Conservation (phyloP, 2,888 invertebrate genomes). For the Ormyrus labotus region DNA sequence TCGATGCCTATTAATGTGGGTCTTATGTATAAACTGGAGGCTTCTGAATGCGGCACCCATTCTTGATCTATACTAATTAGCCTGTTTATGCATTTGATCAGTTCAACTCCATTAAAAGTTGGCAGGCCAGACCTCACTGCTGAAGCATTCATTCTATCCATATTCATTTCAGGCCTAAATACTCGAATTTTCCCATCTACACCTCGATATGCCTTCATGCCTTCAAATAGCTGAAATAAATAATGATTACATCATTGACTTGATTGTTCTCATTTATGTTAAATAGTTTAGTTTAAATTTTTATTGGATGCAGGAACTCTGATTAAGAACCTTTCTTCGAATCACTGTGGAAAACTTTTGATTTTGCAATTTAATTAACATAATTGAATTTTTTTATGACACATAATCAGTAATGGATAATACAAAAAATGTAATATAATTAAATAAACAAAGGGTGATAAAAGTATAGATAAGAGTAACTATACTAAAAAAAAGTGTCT, state of each 20-base stretch:
- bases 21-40: constrained; percentile 95
- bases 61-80: constrained; percentile 95
- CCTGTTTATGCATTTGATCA: constrained; percentile 89
- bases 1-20: constrained; percentile 98
- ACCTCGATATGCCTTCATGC: constrained; percentile 97
- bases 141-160: constrained; percentile 93
- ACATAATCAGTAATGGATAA: neutral
- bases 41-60: constrained; percentile 96
- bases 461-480: neutral
- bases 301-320: too few relatives aligned
- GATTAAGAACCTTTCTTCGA: too few relatives aligned
- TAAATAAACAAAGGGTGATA: neutral
- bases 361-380: too few relatives aligned
- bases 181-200: constrained; percentile 93
- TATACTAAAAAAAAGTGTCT: too few relatives aligned
- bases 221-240: constrained; percentile 91
- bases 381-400: too few relatives aligned
- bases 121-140: constrained; percentile 92
- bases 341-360: too few relatives aligned
- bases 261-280: too few relatives aligned
- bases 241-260: constrained; percentile 36
- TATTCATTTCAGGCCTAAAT: constrained; percentile 96
- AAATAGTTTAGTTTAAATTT: too few relatives aligned
- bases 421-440: neutral
- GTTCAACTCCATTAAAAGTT: constrained; percentile 90